Evolutionary conservation across 2,797 vertebrate genomes (phyloP).

Genomic region (Parambassis ranga): DNA sequence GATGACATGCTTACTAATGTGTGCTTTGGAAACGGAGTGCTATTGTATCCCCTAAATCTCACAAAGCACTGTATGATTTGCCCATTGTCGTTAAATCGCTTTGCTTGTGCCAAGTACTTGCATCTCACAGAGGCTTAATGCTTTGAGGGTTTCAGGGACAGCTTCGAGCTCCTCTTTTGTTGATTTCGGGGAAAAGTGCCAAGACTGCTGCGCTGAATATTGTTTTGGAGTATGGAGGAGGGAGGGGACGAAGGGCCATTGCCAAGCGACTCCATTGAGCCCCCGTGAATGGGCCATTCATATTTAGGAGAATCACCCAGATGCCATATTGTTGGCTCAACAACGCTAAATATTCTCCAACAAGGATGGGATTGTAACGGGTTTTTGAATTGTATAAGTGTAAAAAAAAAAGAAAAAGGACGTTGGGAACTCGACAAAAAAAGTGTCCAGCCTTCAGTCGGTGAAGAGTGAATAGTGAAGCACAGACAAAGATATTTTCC

Average conservation of each 20-base stretch:
- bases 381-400: conserved; percentile 55
- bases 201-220: conserved; percentile 78
- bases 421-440: conserved; percentile 30
- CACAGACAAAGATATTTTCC: background rate
- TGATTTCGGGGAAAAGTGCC: conserved; percentile 76
- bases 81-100: conserved; percentile 76
- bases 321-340: conserved; percentile 81
- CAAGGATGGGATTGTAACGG: conserved; percentile 77
- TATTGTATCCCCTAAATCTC: conserved; percentile 77
- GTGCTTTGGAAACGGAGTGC: conserved; percentile 75
- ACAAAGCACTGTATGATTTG: conserved; percentile 79
- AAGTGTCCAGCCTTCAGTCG: conserved; percentile 7
- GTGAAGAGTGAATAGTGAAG: conserved; percentile 12
- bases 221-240: conserved; percentile 74
- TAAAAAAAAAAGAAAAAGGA: conserved; percentile 49
- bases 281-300: conserved; percentile 83
- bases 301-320: conserved; percentile 84
- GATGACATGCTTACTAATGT: conserved; percentile 79
- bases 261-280: conserved; percentile 78
- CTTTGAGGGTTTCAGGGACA: conserved; percentile 76
- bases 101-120: conserved; percentile 75
- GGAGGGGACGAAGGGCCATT: conserved; percentile 65
- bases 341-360: conserved; percentile 74
- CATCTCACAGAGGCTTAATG: conserved; percentile 77
- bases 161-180: conserved; percentile 77